These are phyloP conservation scores for Oryzias woworae DNA, from an alignment of 2,113 vertebrate species.

Conservation along the genomic window DNA sequence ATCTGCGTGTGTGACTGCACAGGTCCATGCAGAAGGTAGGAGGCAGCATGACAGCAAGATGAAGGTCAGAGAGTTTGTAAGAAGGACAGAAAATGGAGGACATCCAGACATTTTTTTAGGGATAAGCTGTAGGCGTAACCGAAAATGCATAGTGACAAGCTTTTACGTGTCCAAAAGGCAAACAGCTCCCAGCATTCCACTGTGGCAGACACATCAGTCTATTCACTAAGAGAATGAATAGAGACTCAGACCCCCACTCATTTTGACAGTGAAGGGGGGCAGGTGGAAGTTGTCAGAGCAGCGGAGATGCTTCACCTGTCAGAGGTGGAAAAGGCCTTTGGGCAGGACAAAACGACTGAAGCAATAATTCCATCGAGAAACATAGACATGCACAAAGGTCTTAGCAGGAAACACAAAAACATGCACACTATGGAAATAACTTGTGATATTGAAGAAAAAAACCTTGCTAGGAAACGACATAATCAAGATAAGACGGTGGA, in stretches of 20 bases:
- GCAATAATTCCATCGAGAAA: conserved; percentile 38
- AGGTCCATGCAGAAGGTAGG: conserved; percentile 43
- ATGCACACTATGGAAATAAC: neutral
- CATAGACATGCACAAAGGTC: conserved; percentile 6
- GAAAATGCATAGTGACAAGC: conserved; percentile 53
- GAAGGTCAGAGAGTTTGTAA: conserved; percentile 64
- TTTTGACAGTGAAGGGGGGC: conserved; percentile 27
- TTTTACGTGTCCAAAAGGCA: conserved; percentile 68
- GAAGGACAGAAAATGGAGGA: conserved; percentile 35
- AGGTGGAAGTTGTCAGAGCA: conserved; percentile 18
- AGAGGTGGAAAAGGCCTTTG: conserved; percentile 58
- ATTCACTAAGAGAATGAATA: conserved; percentile 43
- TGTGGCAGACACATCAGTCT: conserved; percentile 50
- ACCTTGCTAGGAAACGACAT: conserved; percentile 8
- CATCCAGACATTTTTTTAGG: conserved; percentile 46
- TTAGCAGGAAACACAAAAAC: conserved; percentile 8
- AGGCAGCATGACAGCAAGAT: conserved; percentile 33
- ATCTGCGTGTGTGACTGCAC: conserved; percentile 22
- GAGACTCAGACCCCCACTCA: conserved; percentile 41
- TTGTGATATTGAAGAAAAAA: neutral
- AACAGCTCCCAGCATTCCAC: conserved; percentile 70
- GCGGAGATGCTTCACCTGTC: conserved; percentile 64
- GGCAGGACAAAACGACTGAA: conserved; percentile 43
- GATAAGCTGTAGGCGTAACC: conserved; percentile 52
- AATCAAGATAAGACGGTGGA: conserved; percentile 7